phyloP scores from a whole-genome alignment of 1,140 invertebrate species.

The Hermetia illucens region DNA sequence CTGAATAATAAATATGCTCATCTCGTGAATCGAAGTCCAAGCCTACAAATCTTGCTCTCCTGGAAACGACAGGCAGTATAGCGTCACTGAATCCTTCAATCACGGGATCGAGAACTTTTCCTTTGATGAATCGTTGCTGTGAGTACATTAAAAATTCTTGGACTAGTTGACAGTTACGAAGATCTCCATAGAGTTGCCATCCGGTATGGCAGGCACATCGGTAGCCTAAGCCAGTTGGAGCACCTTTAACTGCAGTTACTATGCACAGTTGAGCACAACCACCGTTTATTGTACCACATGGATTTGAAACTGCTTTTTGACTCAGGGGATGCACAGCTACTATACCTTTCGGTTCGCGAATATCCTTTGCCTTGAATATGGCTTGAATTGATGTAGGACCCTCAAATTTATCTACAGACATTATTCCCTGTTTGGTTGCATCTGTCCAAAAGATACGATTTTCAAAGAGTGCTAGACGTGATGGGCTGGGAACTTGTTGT shows the following conservation, averaged over 20 bases:
- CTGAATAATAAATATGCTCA: slow-evolving; percentile 91
- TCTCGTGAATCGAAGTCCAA: slow-evolving; percentile 88
- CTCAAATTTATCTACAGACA: slow-evolving; percentile 81
- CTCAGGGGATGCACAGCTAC: slow-evolving; percentile 65
- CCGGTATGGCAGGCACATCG: slow-evolving; percentile 91
- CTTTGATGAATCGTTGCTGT: slow-evolving; percentile 92
- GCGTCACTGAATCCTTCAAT: slow-evolving; percentile 87
- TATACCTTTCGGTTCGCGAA: slow-evolving; percentile 71
- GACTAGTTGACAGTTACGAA: slow-evolving; percentile 71
- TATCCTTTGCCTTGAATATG: slow-evolving; percentile 64
- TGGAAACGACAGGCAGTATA: slow-evolving; percentile 77
- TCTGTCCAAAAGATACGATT: slow-evolving; percentile 92
- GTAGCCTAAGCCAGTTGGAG: slow-evolving; percentile 69
- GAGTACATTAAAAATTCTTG: slow-evolving; percentile 93
- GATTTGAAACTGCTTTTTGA: slow-evolving; percentile 66
- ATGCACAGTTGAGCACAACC: slow-evolving; percentile 94
- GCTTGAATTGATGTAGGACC: slow-evolving; percentile 58
- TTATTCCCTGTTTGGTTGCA: slow-evolving; percentile 84
- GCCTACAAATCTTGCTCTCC: slow-evolving; percentile 89
- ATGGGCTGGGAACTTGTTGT: slow-evolving; percentile 73
- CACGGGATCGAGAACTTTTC: slow-evolving; percentile 79
- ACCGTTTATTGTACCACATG: slow-evolving; percentile 80
- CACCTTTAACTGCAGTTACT: slow-evolving; percentile 61
- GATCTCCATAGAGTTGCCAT: slow-evolving; percentile 57
- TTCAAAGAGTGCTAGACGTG: slow-evolving; percentile 75